These are phyloP conservation scores for Smittia sp. DNA, from an alignment of 2,888 invertebrate species.

Conservation along the genomic window DNA sequence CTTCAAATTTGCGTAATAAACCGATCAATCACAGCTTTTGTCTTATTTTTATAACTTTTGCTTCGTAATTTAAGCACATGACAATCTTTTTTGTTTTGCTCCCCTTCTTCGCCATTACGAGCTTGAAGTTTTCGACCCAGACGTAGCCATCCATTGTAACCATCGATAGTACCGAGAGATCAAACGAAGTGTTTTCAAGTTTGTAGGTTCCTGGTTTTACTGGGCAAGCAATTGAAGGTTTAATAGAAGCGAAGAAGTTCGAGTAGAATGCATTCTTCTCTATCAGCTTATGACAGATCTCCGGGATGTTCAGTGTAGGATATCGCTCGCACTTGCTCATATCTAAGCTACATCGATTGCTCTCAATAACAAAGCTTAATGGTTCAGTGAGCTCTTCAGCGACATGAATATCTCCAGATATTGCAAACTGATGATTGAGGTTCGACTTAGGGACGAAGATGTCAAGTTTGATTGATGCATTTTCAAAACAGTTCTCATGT, in stretches of 20 bases:
- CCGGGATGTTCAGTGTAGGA: background rate
- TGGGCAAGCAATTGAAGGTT: constrained; percentile 9
- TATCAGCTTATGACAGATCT: background rate
- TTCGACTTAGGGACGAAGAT: too few relatives aligned
- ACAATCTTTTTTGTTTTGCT: background rate
- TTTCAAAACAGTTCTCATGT: too few relatives aligned
- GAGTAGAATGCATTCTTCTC: background rate
- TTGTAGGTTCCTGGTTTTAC: background rate
- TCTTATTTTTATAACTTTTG: background rate
- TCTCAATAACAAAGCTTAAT: background rate
- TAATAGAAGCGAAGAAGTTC: background rate
- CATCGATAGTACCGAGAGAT: background rate
- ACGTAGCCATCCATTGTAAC: constrained; percentile 14
- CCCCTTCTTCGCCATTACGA: background rate
- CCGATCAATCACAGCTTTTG: too few relatives aligned
- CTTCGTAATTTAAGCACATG: background rate
- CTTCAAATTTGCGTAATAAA: too few relatives aligned
- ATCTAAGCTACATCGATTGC: background rate
- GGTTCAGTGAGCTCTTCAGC: background rate
- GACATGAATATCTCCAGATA: background rate
- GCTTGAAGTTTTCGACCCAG: constrained; percentile 13
- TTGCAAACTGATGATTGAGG: too few relatives aligned
- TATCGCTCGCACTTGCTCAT: background rate
- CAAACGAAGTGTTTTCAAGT: background rate
- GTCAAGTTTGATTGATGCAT: too few relatives aligned